These are phyloP conservation scores for Anabas testudineus DNA, from an alignment of 2,797 vertebrate species.

Conservation along the genomic window DNA sequence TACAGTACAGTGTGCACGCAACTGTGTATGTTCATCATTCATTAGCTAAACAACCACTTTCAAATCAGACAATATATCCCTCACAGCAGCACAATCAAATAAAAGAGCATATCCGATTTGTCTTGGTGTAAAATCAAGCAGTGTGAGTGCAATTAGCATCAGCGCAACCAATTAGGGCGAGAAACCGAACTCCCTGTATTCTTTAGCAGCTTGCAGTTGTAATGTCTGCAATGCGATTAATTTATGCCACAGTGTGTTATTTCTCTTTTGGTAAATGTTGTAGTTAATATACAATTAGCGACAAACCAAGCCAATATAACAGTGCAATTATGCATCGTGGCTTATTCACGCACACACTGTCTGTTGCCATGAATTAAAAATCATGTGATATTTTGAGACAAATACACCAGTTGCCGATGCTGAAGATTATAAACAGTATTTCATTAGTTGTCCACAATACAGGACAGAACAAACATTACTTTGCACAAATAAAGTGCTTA, in stretches of 20 bases:
- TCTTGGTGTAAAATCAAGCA: constrained; percentile 28
- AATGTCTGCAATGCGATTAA: constrained; percentile 38
- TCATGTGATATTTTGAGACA: not conserved
- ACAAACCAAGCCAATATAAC: constrained; percentile 32
- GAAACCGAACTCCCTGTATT: constrained; percentile 8
- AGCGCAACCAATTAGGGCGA: constrained; percentile 33
- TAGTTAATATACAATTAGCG: constrained; percentile 47
- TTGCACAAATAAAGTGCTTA: constrained; percentile 1
- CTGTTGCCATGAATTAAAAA: constrained; percentile 15
- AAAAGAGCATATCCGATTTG: not conserved
- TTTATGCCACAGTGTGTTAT: constrained; percentile 44
- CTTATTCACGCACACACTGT: not conserved
- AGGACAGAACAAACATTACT: not conserved
- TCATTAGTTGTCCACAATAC: not conserved
- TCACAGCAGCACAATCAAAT: constrained; percentile 20
- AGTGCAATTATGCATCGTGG: constrained; percentile 36
- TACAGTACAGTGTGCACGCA: not conserved
- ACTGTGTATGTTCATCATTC: not conserved
- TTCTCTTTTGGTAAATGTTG: constrained; percentile 21
- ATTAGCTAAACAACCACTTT: constrained; percentile 20
- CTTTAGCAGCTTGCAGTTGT: constrained; percentile 14
- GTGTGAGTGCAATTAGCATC: constrained; percentile 29
- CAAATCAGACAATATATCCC: constrained; percentile 32
- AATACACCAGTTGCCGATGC: not conserved
- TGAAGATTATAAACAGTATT: not conserved